phyloP scores from a whole-genome alignment of 2,797 vertebrate genomes.

The Molossus molossus region DNA sequence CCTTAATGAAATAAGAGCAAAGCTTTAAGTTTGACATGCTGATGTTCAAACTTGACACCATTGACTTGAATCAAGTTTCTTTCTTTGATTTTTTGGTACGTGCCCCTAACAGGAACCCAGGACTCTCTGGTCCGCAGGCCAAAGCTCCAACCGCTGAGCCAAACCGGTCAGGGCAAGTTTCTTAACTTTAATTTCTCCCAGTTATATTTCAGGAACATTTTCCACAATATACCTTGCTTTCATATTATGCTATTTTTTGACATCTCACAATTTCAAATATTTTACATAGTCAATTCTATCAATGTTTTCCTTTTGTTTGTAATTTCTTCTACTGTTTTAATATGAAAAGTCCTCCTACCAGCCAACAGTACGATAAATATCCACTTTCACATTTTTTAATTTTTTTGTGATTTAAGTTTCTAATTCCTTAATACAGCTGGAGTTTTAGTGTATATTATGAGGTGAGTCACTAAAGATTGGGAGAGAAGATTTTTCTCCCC shows the following conservation, averaged over 20 bases:
- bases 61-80: conserved; percentile 48
- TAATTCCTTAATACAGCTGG: conserved; percentile 14
- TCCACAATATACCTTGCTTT: conserved; percentile 12
- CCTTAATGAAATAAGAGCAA: conserved; percentile 30
- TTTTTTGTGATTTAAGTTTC: conserved; percentile 8
- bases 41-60: neutral
- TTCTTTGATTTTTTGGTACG: too few relatives aligned
- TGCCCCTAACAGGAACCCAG: too few relatives aligned
- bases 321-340: conserved; percentile 37
- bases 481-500: neutral
- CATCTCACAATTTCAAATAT: neutral
- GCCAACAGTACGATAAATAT: conserved; percentile 12
- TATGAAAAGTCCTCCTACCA: neutral
- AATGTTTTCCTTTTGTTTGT: conserved; percentile 28
- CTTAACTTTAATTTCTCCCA: conserved; percentile 47
- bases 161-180: neutral
- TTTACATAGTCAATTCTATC: neutral
- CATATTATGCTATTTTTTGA: neutral
- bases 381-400: neutral
- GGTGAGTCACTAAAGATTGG: neutral
- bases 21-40: neutral
- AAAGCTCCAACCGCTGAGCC: too few relatives aligned
- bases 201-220: conserved; percentile 23
- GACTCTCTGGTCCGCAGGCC: too few relatives aligned
- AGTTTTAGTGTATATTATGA: conserved; percentile 29